Evolutionary conservation across 1,140 invertebrate genomes (phyloP).

Genomic region (Leucophenga varia): DNA sequence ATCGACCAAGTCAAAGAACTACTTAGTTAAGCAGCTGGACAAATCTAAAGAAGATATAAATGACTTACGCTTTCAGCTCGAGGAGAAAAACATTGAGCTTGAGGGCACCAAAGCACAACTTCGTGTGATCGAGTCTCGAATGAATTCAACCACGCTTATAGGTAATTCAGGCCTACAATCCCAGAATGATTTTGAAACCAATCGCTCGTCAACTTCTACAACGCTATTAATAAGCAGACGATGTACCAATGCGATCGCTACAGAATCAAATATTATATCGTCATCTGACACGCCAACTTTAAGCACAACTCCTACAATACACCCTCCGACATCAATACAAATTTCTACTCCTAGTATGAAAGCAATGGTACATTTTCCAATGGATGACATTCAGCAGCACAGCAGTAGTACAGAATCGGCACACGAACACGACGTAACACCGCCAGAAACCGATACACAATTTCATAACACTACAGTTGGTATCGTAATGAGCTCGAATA

Average conservation of each 20-base stretch:
- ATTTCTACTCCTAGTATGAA: slow-evolving; percentile 60
- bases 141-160: slow-evolving; percentile 30
- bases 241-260: slow-evolving; percentile 30
- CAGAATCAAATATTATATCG: not conserved
- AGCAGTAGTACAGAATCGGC: slow-evolving; percentile 66
- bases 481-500: slow-evolving; percentile 46
- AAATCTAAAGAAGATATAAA: slow-evolving; percentile 76
- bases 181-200: slow-evolving; percentile 50
- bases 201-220: slow-evolving; percentile 52
- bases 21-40: slow-evolving; percentile 69
- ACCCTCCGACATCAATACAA: slow-evolving; percentile 33
- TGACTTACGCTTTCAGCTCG: slow-evolving; percentile 79
- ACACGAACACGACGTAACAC: slow-evolving; percentile 60
- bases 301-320: slow-evolving; percentile 21
- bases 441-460: slow-evolving; percentile 20
- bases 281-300: slow-evolving; percentile 28
- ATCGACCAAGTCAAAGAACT: slow-evolving; percentile 64
- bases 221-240: slow-evolving; percentile 47
- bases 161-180: slow-evolving; percentile 45
- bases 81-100: slow-evolving; percentile 78
- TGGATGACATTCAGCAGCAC: slow-evolving; percentile 61
- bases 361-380: slow-evolving; percentile 60
- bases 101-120: slow-evolving; percentile 76
- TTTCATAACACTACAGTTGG: slow-evolving; percentile 30
- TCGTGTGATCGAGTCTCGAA: slow-evolving; percentile 65